Base-by-base conservation (phyloP, 2,113 vertebrate species). In the Spilogale gracilis region DNA sequence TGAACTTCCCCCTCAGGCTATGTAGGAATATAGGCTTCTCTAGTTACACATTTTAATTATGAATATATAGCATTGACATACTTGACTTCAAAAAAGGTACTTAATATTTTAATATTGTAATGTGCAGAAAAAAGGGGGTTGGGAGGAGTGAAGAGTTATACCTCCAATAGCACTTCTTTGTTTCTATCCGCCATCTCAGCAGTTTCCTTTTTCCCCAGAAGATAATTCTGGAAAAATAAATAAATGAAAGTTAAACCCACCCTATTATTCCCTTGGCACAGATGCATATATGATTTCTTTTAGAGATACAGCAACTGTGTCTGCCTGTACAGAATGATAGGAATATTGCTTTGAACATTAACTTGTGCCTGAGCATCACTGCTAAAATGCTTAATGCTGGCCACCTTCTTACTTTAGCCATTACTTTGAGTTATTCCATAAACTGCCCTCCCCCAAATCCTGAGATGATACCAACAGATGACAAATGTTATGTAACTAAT, bases 111-210 rank as follows among this genome's bases (percentile, higher is more conserved):
- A 79, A 27, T 92, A 88, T 50, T 54, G 69, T 21, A 89, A 91
- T 18, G 17, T 94, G 43, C 9, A 82, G n/a, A 30, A 32, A 67
- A 74, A 54, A n/a, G 48, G 11, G 5, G 27, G 30, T 23, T 30
- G 12, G 0, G 5, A 2, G 38, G 18, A 83, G 63, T 17, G 18
- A 84, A 96, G 63, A 92, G 17, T 71, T 98, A 98, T 97, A 99
- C 99, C 99, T 99, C 99, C 56, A 99, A 97, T 7, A 99, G 98
- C 83, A 99, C 99, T 98, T 99, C 99, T 98, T 99, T 99, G 97
- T 99, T 99, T 98, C 99, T 99, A 97, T 99, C 99, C 83, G 99
- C 99, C 99, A 99, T 99, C 98, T 99, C 99, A 54, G 99, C 99
- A 1, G 99, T 99, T 98, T 99, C 99, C 97, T 99, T 99, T 98